These are phyloP conservation scores for Subacronicta megacephala DNA, from an alignment of 2,888 invertebrate species.

Conservation along the genomic window DNA sequence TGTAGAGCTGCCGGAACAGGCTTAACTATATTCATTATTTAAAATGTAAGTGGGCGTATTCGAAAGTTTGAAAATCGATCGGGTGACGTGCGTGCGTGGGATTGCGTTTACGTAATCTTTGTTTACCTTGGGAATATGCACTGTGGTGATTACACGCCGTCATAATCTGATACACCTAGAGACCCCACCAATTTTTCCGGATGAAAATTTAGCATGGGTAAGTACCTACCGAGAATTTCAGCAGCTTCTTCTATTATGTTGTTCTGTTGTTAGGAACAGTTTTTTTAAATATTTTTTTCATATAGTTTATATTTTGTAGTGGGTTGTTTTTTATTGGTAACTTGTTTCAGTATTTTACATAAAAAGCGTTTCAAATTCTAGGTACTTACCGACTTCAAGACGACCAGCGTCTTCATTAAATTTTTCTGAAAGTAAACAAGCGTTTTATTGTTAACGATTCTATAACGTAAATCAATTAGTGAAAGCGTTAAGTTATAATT, in stretches of 20 bases:
- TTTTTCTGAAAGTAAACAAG: slow-evolving; percentile 33
- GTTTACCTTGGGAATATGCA: slow-evolving; percentile 89
- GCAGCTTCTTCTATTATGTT: slow-evolving; percentile 15
- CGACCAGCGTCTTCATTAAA: slow-evolving; percentile 35
- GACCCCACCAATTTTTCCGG: slow-evolving; percentile 48
- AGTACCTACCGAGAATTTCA: slow-evolving; percentile 55
- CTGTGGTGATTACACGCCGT: slow-evolving; percentile 74
- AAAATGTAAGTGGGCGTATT: slow-evolving; percentile 87
- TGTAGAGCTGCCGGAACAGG: slow-evolving; percentile 72
- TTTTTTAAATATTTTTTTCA: slow-evolving; percentile 1
- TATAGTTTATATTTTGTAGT: background rate
- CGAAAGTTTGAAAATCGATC: slow-evolving; percentile 89
- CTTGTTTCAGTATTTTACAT: slow-evolving; percentile 1
- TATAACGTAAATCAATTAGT: slow-evolving; percentile 42
- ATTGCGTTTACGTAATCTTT: slow-evolving; percentile 89
- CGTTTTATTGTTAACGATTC: slow-evolving; percentile 36
- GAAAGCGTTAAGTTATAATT: slow-evolving; percentile 49
- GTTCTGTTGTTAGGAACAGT: slow-evolving; percentile 15
- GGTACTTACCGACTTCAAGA: slow-evolving; percentile 17
- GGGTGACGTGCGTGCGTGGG: slow-evolving; percentile 89
- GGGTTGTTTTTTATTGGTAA: too few relatives aligned
- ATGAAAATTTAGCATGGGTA: slow-evolving; percentile 60
- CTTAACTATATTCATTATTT: slow-evolving; percentile 74
- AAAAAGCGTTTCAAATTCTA: slow-evolving; percentile 23
- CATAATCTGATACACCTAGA: slow-evolving; percentile 64